Percentiles rank a stretch among this genome's conserved stretches.
These are phyloP conservation scores for Trichogramma pretiosum DNA, from an alignment of 1,140 invertebrate species.

Conservation along the genomic window DNA sequence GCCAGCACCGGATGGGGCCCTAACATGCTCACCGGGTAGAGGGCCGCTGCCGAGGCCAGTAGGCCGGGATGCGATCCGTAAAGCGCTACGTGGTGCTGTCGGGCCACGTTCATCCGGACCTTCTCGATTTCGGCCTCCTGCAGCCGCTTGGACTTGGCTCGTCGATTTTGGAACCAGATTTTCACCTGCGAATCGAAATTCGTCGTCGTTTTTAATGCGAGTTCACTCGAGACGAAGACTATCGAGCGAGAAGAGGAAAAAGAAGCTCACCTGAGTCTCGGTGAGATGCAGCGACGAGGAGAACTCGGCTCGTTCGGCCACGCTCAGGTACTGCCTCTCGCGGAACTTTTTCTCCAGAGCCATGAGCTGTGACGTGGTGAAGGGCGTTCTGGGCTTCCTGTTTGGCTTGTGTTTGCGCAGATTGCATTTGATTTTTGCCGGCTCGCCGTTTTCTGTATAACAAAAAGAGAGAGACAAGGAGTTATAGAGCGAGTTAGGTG, in stretches of 20 bases:
- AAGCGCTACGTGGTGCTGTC: conserved; percentile 44
- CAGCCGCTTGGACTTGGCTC: conserved; percentile 88
- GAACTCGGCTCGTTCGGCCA: conserved; percentile 94
- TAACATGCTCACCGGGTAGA: conserved; percentile 37
- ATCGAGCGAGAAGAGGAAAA: not conserved
- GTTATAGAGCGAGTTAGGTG: too few relatives aligned
- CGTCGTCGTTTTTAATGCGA: not conserved
- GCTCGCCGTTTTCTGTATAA: conserved; percentile 60
- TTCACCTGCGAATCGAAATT: conserved; percentile 63
- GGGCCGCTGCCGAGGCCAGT: conserved; percentile 24
- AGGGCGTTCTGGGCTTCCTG: conserved; percentile 92
- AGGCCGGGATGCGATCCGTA: conserved; percentile 42
- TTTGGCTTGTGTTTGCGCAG: conserved; percentile 92
- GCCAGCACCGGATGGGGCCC: conserved; percentile 21
- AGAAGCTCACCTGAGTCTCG: conserved; percentile 72
- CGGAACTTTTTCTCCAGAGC: conserved; percentile 93
- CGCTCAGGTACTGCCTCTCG: conserved; percentile 92
- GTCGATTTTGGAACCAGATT: conserved; percentile 96
- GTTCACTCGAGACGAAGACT: not conserved
- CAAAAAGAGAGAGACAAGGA: conserved; percentile 7
- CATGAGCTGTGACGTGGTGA: conserved; percentile 91
- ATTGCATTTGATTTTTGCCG: conserved; percentile 83
- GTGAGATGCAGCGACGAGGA: conserved; percentile 86
- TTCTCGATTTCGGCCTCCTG: conserved; percentile 92
- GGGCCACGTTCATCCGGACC: conserved; percentile 65